Conservation (phyloP, 1,140 invertebrate genomes). For the Trichonephila clavata region DNA sequence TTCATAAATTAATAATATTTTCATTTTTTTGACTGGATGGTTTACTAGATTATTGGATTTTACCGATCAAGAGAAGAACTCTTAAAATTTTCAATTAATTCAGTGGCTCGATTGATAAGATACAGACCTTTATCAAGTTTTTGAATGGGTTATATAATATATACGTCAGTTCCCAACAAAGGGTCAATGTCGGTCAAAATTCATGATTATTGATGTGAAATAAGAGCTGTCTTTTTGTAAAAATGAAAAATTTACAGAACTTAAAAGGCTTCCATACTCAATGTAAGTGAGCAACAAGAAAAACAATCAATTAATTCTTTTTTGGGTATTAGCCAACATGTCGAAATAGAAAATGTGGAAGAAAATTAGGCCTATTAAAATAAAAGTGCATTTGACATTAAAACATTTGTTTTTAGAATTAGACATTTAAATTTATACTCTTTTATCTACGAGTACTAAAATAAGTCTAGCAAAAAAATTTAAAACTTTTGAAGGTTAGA, state of each 20-base stretch:
- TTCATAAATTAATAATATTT: too few species aligned
- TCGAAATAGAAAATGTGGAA: background rate
- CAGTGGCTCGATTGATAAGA: too few species aligned
- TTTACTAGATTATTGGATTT: too few species aligned
- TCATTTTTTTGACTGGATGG: too few species aligned
- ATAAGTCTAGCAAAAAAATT: background rate
- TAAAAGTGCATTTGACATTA: background rate
- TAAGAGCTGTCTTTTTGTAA: background rate
- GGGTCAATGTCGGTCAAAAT: background rate
- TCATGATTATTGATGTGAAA: background rate
- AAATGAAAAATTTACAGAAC: background rate
- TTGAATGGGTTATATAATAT: too few species aligned
- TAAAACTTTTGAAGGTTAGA: background rate
- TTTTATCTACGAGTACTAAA: background rate
- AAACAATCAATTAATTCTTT: background rate
- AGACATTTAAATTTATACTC: background rate
- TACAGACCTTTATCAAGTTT: too few species aligned
- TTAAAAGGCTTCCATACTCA: constrained; percentile 12
- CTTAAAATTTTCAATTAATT: too few species aligned
- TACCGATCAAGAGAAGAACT: too few species aligned
- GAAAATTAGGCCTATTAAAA: background rate
- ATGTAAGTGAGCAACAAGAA: background rate
- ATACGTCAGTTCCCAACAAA: too few species aligned
- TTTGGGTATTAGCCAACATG: background rate
- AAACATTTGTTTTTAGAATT: background rate